phyloP scores from a whole-genome alignment of 2,888 invertebrate genomes.

The Hydrotaea diabolus region DNA sequence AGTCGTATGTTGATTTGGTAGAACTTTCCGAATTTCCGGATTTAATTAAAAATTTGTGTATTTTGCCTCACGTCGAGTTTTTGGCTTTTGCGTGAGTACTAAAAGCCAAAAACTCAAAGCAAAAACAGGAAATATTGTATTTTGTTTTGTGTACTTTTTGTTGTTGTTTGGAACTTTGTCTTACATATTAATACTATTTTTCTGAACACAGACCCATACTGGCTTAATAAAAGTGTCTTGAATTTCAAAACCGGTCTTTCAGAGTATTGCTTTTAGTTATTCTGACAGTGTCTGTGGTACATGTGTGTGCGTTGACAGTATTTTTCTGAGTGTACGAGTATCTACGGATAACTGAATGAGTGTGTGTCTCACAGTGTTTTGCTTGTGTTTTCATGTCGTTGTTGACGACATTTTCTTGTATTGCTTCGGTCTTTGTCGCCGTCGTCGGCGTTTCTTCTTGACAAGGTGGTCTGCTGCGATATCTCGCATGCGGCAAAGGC shows the following conservation, averaged over 20 bases:
- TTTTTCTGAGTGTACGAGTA: conserved; percentile 7
- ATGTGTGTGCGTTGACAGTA: conserved; percentile 28
- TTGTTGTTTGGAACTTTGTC: not conserved
- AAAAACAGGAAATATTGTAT: conserved; percentile 64
- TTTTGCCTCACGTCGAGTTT: not conserved
- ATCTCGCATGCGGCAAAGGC: conserved; percentile 15
- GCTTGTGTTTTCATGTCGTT: not conserved
- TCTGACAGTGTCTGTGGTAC: not conserved
- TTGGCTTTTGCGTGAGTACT: not conserved
- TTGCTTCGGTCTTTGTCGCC: not conserved
- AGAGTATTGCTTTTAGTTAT: conserved; percentile 42
- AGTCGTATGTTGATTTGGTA: too few relatives aligned
- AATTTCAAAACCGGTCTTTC: conserved; percentile 54
- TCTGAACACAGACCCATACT: conserved; percentile 16
- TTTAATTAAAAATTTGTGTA: too few relatives aligned
- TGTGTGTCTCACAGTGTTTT: not conserved
- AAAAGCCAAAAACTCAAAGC: not conserved
- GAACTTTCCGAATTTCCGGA: too few relatives aligned
- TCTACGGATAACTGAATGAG: not conserved
- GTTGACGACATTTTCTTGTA: conserved; percentile 22
- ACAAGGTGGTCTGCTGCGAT: conserved; percentile 4
- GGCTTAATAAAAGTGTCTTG: not conserved
- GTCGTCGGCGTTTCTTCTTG: not conserved
- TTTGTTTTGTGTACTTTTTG: conserved; percentile 39
- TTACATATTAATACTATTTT: conserved; percentile 21